Base-by-base conservation (phyloP, 2,113 vertebrate genomes). In the Urocynchramus pylzowi region DNA sequence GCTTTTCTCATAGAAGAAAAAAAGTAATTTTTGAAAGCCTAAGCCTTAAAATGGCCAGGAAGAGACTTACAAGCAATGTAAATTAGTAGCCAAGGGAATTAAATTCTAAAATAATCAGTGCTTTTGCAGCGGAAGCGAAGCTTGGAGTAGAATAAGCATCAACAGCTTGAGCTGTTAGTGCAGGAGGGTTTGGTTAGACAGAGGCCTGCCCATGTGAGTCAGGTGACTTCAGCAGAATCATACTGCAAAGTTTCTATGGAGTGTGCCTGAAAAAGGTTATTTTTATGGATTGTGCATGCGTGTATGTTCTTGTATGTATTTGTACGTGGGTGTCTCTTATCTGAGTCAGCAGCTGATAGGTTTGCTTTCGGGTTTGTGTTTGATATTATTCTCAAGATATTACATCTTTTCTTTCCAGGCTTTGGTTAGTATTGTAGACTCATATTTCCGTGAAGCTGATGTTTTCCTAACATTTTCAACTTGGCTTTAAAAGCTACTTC, bases 341-440 rank as follows among this genome's bases (percentile, higher is more conserved):
- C 39, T 87, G 65, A 88, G 60, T 54, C n/a, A 73, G 57, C 60
- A 92, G 56, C 67, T 67, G 39, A 45, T 89, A 70, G 50, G 19
- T 63, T 87, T 87, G 49, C 24, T 67, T 77, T 79, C 52, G 30
- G 11, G 5, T 90, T 95, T 75, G 35, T 87, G 56, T 88, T 88
- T 88, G 59, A 10, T 45, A 11, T 28, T 67, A 24, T 76, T 82
- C 65, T 92, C 42, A 95, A 39, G 24, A 20, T 68, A 23, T 1
- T 77, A 6, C 37, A 85, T 56, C 61, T 31, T 96, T 56, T 54
- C 33, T 91, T 97, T 95, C n/a, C 87, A 97, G 97, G 84, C 27
- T 70, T 90, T 60, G 41, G 28, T 90, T 94, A 65, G 57, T 50
- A 19, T 89, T 93, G 94, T 89, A 94, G 63, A 49, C 44, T 84